These are phyloP conservation scores for Eupeodes latifasciatus DNA, from an alignment of 2,888 invertebrate species.

Conservation along the genomic window DNA sequence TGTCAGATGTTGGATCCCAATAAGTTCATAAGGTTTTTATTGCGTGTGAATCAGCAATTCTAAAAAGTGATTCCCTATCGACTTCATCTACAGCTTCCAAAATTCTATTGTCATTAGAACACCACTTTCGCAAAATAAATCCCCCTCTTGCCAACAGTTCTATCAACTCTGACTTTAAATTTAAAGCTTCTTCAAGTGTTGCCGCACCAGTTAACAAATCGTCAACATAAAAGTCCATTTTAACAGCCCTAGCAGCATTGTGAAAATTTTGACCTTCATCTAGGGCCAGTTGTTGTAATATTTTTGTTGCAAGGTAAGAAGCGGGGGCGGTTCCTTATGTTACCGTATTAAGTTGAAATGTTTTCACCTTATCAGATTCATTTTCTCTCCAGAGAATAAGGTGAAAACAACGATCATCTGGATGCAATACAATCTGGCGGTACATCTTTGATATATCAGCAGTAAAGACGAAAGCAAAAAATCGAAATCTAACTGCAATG, in stretches of 20 bases:
- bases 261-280: constrained; percentile 40
- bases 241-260: constrained; percentile 6
- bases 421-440: neutral
- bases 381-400: constrained; percentile 12
- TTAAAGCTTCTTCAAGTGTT: too few species aligned
- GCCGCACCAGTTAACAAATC: too few species aligned
- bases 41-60: too few species aligned
- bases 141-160: constrained; percentile 9
- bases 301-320: constrained; percentile 31
- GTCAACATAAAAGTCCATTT: too few species aligned
- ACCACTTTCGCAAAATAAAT: constrained; percentile 13
- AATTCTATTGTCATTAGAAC: neutral
- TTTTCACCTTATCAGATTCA: neutral
- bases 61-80: too few species aligned
- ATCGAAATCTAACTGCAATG: neutral
- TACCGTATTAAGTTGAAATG: neutral
- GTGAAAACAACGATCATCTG: neutral
- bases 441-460: constrained; percentile 9
- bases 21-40: too few species aligned
- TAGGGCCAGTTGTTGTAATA: constrained; percentile 42
- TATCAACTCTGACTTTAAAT: neutral
- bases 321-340: constrained; percentile 12
- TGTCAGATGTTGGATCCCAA: neutral
- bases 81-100: too few species aligned
- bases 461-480: constrained; percentile 2